Evolutionary conservation across 2,113 vertebrate species (phyloP).

Genomic region (Isurus oxyrinchus): DNA sequence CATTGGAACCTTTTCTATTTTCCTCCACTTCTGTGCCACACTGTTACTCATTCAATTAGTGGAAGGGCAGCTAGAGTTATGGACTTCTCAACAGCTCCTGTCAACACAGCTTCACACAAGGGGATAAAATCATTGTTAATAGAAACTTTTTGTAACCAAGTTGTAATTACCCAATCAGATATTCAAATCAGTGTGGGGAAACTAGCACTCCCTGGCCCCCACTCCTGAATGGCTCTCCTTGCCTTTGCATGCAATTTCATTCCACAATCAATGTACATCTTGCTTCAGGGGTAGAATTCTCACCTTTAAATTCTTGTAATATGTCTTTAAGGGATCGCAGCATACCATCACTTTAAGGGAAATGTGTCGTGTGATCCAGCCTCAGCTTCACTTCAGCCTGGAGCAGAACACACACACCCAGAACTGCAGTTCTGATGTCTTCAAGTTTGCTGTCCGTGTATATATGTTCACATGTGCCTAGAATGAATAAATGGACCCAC

Average conservation of each 20-base stretch:
- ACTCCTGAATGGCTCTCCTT: not conserved
- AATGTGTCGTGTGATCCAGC: no score
- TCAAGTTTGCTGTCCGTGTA: no score
- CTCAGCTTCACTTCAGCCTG: no score
- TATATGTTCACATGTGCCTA: no score
- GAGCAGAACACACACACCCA: no score
- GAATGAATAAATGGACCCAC: no score
- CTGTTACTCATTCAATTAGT: conserved; percentile 13
- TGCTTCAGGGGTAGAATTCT: not conserved
- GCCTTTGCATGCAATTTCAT: not conserved
- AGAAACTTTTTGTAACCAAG: not conserved
- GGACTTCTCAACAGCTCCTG: not conserved
- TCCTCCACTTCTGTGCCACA: not conserved
- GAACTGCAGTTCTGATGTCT: no score
- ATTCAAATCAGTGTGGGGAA: not conserved
- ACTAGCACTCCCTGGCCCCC: not conserved
- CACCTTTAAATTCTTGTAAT: not conserved
- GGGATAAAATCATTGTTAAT: not conserved
- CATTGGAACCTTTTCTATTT: not conserved
- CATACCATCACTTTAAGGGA: no score
- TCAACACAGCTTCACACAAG: not conserved
- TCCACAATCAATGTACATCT: not conserved
- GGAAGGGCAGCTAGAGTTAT: not conserved
- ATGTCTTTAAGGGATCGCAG: no score
- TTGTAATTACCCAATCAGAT: not conserved